These are phyloP conservation scores for Grallaria varia DNA, from an alignment of 2,113 vertebrate genomes.

Conservation along the genomic window DNA sequence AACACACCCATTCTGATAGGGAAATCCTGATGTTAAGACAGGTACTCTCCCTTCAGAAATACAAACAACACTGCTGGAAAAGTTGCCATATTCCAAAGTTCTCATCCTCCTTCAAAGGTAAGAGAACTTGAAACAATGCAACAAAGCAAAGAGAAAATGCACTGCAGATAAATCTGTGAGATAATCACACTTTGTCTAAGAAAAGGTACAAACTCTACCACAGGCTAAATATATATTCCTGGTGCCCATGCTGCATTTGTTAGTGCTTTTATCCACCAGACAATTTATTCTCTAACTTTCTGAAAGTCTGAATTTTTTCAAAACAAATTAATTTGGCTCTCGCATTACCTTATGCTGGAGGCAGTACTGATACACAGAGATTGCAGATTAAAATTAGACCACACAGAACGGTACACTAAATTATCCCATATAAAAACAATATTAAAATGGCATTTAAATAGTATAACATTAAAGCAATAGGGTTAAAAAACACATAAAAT, in stretches of 20 bases:
- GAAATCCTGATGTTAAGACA: background rate
- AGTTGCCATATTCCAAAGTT: background rate
- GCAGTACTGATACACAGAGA: background rate
- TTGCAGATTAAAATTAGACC: slow-evolving; percentile 6
- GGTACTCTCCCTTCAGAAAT: background rate
- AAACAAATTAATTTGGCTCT: slow-evolving; percentile 4
- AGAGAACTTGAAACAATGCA: background rate
- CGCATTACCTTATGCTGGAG: background rate
- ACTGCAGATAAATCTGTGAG: background rate
- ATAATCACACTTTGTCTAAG: background rate
- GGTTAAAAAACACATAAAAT: background rate
- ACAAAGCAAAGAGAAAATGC: background rate
- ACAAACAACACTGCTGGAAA: background rate
- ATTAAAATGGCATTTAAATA: background rate
- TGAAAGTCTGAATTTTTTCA: background rate
- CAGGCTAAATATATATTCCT: background rate
- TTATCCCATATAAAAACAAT: background rate
- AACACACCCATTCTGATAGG: background rate
- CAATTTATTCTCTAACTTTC: background rate
- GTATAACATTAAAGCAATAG: background rate
- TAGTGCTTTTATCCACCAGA: background rate
- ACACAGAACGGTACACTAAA: background rate
- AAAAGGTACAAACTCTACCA: background rate
- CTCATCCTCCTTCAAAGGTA: background rate
- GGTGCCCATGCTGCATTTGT: background rate